Conservation (phyloP, 1,140 invertebrate species). For the Drosophila leontia region DNA sequence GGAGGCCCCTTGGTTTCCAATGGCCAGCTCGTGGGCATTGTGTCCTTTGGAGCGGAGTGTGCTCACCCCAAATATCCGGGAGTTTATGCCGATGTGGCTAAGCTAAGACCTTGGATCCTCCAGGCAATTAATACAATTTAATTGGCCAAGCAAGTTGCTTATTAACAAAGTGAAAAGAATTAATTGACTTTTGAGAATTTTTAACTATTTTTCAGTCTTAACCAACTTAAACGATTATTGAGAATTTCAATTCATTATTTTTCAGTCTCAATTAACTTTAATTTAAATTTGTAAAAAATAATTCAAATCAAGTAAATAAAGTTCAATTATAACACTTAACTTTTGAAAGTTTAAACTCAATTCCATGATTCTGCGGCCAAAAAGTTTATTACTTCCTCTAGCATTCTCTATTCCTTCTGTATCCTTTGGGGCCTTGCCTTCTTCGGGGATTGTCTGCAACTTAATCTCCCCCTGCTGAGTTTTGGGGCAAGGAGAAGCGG, state of each 20-base stretch:
- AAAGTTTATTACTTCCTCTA: slow-evolving; percentile 1
- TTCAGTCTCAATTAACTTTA: neutral
- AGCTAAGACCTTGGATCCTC: slow-evolving; percentile 74
- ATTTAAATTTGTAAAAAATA: too few relatives aligned
- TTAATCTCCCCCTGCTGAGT: slow-evolving; percentile 44
- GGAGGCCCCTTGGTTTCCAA: slow-evolving; percentile 84
- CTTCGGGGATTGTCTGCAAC: slow-evolving; percentile 28
- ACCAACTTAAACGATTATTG: neutral
- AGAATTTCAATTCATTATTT: neutral
- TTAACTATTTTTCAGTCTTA: neutral
- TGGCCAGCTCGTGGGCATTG: slow-evolving; percentile 85
- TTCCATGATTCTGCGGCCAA: neutral
- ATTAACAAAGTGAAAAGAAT: neutral
- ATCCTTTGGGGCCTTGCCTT: neutral
- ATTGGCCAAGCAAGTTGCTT: neutral
- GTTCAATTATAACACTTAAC: neutral
- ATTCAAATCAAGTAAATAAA: neutral
- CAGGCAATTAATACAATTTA: neutral
- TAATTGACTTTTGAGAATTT: neutral
- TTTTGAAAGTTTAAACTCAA: neutral
- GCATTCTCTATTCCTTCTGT: neutral
- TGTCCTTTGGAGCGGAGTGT: slow-evolving; percentile 86
- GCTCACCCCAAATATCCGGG: slow-evolving; percentile 81
- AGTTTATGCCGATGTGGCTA: slow-evolving; percentile 86
- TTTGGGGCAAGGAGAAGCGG: slow-evolving; percentile 30